Evolutionary conservation across 2,888 invertebrate genomes (phyloP), one percentile per base, ranked within the genome.

Genomic region (Oscheius sp.): DNA sequence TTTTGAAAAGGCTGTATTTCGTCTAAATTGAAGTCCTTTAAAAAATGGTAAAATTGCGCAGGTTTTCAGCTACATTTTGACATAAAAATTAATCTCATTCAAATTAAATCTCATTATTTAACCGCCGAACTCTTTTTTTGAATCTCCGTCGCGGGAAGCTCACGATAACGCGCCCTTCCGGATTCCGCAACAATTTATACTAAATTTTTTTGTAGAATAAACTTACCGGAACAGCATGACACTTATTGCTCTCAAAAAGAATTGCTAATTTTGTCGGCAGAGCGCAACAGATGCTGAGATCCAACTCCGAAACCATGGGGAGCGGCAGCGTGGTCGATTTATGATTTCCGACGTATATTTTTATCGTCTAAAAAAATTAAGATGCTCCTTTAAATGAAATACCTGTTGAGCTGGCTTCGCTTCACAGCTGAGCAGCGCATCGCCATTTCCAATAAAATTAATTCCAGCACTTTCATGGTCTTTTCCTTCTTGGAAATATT

Each of bases 311-410:
- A 25, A 77, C 70, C 23, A 83, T 75, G 5, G 86, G 86, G 9
- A 82, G 52, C 0, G 79, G 81, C 35, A 85, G 81, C 9, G 81
- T 75, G 9, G 79, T 52, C 9, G 85, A 78, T 18, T 72, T 72
- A 2, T 69, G 45, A 73, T 86, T 86, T 29, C 86, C 85, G 5
- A 86, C 75, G 13, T 56, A 59, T 9, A 86, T n/a, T 25, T 59
- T 72, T 9, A 82, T 13, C 16, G 55, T 72, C 76, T 35, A 35
- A 35, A 35, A 6, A 6, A 35, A 35, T 35, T 35, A 35, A 35
- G n/a, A n/a, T 35, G 9, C 5, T 35, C 35, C 35, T 35, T 35
- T 35, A 35, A 35, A 35, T 35, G 9, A 3, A 35, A 9, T 35
- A 35, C 35, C 35, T 79, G 41, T 45, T 43, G 61, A 18, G 61